Percentiles rank a stretch among this genome's conserved stretches.
These are phyloP conservation scores for Panthera uncia DNA, from an alignment of 2,113 vertebrate genomes.

Conservation along the genomic window DNA sequence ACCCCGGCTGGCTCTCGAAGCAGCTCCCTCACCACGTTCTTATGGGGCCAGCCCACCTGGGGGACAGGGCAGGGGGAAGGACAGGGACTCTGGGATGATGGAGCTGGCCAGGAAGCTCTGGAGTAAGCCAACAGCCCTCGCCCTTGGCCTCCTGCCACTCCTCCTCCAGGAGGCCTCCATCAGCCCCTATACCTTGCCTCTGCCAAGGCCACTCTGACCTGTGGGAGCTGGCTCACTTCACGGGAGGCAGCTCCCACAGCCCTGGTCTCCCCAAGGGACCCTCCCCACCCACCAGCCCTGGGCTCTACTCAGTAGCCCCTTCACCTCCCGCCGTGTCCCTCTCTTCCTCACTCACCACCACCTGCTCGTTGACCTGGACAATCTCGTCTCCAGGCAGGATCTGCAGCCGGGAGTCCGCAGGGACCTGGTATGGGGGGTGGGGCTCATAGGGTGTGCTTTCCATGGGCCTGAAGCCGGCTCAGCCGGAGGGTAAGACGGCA, in stretches of 20 bases:
- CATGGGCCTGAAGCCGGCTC: background rate
- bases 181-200: background rate
- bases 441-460: background rate
- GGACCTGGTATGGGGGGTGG: conserved; percentile 68
- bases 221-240: background rate
- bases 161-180: background rate
- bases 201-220: background rate
- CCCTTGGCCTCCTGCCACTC: background rate
- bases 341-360: conserved; percentile 90
- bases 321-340: background rate
- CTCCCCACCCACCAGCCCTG: background rate
- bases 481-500: background rate
- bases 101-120: background rate
- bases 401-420: conserved; percentile 69
- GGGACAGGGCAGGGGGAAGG: background rate
- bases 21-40: conserved; percentile 90
- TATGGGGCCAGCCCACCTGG: conserved; percentile 94
- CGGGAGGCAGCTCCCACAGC: background rate
- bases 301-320: background rate
- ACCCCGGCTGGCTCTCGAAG: conserved; percentile 85
- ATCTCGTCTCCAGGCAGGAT: conserved; percentile 95
- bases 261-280: background rate
- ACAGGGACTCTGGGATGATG: background rate
- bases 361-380: conserved; percentile 93
- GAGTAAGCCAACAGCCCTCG: background rate